phyloP scores from a whole-genome alignment of 2,113 vertebrate species.

The Alaudala cheleensis region DNA sequence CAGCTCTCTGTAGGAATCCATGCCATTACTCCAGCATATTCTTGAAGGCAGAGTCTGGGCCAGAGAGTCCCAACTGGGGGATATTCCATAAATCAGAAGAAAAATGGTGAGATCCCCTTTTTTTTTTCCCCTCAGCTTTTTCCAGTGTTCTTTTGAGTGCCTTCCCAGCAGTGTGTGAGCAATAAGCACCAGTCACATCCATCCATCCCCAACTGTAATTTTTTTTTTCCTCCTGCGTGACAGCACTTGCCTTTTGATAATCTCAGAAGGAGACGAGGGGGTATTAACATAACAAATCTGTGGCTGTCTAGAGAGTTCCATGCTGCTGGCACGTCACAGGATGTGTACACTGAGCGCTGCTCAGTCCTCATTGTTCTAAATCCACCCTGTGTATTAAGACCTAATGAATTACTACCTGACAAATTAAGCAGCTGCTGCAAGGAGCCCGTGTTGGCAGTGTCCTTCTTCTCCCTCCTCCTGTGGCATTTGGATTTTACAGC shows the following conservation, averaged over 20 bases:
- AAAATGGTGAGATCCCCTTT: neutral
- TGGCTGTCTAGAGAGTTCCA: neutral
- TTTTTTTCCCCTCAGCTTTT: neutral
- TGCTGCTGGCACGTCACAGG: neutral
- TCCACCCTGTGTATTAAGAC: neutral
- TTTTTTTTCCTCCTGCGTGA: neutral
- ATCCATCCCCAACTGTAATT: neutral
- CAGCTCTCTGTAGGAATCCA: neutral
- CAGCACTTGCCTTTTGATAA: slow-evolving; percentile 28
- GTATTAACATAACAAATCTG: slow-evolving; percentile 33
- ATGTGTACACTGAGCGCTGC: neutral
- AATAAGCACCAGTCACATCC: neutral
- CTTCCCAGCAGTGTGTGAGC: neutral
- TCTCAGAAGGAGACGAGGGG: neutral
- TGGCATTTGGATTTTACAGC: neutral
- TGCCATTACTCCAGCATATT: rapidly evolving
- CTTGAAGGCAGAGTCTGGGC: neutral
- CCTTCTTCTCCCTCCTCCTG: neutral
- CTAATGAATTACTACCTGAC: slow-evolving; percentile 2
- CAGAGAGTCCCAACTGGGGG: neutral
- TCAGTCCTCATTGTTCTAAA: neutral
- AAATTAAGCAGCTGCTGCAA: neutral
- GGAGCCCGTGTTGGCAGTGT: neutral
- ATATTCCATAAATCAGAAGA: slow-evolving; percentile 6
- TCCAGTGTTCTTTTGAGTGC: neutral